phyloP scores from a whole-genome alignment of 2,888 invertebrate species.

The Eupithecia insigniata region DNA sequence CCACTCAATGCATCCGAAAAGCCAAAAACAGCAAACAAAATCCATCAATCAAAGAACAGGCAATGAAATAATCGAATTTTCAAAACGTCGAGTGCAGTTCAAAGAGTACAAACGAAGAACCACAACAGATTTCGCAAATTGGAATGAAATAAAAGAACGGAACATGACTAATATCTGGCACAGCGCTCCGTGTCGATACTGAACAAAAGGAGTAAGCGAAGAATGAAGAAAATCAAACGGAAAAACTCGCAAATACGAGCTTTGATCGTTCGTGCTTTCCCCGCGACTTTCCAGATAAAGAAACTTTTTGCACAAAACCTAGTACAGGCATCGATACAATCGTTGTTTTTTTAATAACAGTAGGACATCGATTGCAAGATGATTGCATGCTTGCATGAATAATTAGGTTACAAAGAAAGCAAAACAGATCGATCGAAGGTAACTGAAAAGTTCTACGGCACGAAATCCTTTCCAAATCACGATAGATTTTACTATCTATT shows the following conservation, averaged over 20 bases:
- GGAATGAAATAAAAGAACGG: constrained; percentile 54
- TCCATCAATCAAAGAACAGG: constrained; percentile 81
- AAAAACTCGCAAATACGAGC: constrained; percentile 43
- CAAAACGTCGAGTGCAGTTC: constrained; percentile 76
- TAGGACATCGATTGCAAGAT: constrained; percentile 25
- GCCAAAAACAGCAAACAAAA: constrained; percentile 65
- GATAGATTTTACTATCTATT: constrained; percentile 75
- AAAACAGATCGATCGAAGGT: constrained; percentile 48
- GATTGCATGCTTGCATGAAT: constrained; percentile 58
- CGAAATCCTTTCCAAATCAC: constrained; percentile 73
- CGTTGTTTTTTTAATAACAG: neutral
- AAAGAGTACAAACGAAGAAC: constrained; percentile 78
- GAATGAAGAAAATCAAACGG: constrained; percentile 61
- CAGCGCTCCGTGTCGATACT: constrained; percentile 77
- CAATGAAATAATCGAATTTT: constrained; percentile 79
- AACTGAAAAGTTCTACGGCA: constrained; percentile 52
- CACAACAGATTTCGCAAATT: constrained; percentile 74
- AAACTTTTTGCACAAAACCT: neutral
- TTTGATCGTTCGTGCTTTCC: constrained; percentile 7
- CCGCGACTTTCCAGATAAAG: constrained; percentile 9
- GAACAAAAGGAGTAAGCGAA: constrained; percentile 65
- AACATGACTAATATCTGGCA: constrained; percentile 78
- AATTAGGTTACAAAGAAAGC: constrained; percentile 67
- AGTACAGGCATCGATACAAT: neutral
- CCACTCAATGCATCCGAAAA: constrained; percentile 62